A percentile compares a stretch with the other conserved stretches of the same genome.
Conservation (phyloP, 2,797 vertebrate genomes). For the Natrix natrix region DNA sequence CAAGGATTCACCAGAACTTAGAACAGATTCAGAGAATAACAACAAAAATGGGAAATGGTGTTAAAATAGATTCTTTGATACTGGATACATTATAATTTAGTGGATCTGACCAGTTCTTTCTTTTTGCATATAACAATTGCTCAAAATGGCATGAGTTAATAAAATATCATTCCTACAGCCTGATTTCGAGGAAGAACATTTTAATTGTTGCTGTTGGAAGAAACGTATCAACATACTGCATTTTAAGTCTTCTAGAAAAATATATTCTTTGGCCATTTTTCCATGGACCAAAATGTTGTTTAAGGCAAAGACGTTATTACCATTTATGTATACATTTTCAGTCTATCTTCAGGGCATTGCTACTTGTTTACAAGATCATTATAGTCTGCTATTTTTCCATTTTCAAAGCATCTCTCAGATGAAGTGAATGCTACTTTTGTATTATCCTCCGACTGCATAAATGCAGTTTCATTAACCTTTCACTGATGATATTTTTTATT, state of each 20-base stretch:
- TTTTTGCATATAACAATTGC: neutral
- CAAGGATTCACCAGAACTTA: neutral
- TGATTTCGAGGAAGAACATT: constrained; percentile 48
- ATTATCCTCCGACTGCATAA: neutral
- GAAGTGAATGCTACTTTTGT: constrained; percentile 19
- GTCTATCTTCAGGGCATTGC: constrained; percentile 48
- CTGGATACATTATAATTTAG: neutral
- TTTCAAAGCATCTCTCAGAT: constrained; percentile 46
- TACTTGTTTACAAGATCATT: constrained; percentile 56
- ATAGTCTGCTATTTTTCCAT: constrained; percentile 34
- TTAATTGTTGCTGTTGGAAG: constrained; percentile 63
- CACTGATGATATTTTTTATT: constrained; percentile 10
- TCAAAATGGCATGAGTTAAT: constrained; percentile 21
- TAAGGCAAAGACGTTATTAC: constrained; percentile 46
- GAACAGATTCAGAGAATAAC: neutral
- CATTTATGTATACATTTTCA: constrained; percentile 53
- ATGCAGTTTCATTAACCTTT: constrained; percentile 33
- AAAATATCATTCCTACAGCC: constrained; percentile 26
- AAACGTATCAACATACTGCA: constrained; percentile 52
- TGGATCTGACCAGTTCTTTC: neutral
- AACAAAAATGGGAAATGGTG: neutral
- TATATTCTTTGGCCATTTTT: constrained; percentile 56
- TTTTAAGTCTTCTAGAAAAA: constrained; percentile 61
- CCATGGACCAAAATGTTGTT: constrained; percentile 49
- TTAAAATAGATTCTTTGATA: neutral